Evolutionary conservation across 2,797 vertebrate species (phyloP), one percentile per base, ranked within the genome.

Genomic region (Sebastes reedi): DNA sequence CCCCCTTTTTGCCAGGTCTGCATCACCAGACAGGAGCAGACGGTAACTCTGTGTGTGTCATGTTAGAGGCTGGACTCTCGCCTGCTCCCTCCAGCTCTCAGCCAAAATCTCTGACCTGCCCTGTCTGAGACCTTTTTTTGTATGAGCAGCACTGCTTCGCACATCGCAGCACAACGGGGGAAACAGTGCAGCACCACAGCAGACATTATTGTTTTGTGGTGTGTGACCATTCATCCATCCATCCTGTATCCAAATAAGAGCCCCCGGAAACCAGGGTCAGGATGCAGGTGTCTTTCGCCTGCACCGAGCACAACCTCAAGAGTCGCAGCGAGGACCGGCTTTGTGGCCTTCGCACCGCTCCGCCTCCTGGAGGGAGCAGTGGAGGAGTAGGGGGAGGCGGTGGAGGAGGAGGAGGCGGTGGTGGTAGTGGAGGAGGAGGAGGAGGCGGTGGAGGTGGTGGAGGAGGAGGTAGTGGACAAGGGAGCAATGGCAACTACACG

Each of bases 261-360:
- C 50, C 83, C 68, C 32, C 70, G 22, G 76, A 85, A 66, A 72
- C 77, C 85, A 67, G 88, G 64, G 86, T 85, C 94, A 96, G 86
- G 91, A 96, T 96, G 95, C 96, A 96, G 94, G 95, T 96, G 69
- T 96, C 95, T 10, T 96, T 96, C n/a, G 95, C 96, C 83, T 96
- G 95, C 91, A 96, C 96, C 1, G 95, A 96, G 89, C 95, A 96
- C 94, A 96, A 96, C 93, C 94, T 96, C 82, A 96, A 96, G 91
- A 96, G 95, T 91, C 94, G 96, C 85, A 96, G 96, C 22, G 96
- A 96, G 87, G 96, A 96, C 91, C 92, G 95, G 25, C 92, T 96
- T 20, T 96, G 96, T 85, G 95, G 96, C 89, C 95, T 96, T 73
- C 94, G 95, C 87, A 95, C 95, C 0, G 95, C 95, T 70, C 95